These are phyloP conservation scores for Marasmarcha lunaedactyla DNA, from an alignment of 2,888 invertebrate genomes.

Conservation along the genomic window DNA sequence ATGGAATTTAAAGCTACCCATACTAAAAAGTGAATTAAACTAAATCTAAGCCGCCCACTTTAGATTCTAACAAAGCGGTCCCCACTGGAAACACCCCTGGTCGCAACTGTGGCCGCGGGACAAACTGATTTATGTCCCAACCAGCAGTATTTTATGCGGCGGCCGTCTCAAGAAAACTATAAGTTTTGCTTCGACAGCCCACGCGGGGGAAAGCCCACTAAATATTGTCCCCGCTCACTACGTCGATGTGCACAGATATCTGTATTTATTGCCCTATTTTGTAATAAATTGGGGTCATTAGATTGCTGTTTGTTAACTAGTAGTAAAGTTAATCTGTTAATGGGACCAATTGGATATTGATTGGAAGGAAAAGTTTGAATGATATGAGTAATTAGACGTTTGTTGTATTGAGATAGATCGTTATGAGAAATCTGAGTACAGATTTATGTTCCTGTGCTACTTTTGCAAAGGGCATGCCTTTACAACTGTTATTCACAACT, in stretches of 20 bases:
- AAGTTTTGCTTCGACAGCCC: constrained; percentile 64
- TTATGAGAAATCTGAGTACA: too few relatives aligned
- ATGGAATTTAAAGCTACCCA: too few relatives aligned
- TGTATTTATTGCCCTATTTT: constrained; percentile 24
- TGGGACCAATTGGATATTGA: constrained; percentile 11
- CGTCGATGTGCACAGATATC: constrained; percentile 28
- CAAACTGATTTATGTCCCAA: constrained; percentile 62
- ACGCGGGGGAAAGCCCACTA: constrained; percentile 64
- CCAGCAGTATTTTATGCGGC: constrained; percentile 68
- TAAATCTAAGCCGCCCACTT: too few relatives aligned
- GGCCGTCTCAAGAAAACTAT: constrained; percentile 70
- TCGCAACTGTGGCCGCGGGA: constrained; percentile 57
- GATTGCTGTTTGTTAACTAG: constrained; percentile 26
- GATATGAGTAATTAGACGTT: too few relatives aligned
- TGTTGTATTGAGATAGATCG: too few relatives aligned
- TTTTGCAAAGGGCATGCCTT: too few relatives aligned
- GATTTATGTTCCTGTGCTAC: too few relatives aligned
- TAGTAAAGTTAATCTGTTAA: neutral
- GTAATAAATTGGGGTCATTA: constrained; percentile 61
- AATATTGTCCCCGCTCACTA: constrained; percentile 56
- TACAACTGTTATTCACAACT: too few relatives aligned
- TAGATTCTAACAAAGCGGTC: constrained; percentile 5
- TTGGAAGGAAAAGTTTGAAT: too few relatives aligned
- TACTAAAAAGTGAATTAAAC: too few relatives aligned
- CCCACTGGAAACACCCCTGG: constrained; percentile 34